Evolutionary conservation across 2,888 invertebrate genomes (phyloP), one percentile per base, ranked within the genome.

Genomic region (Trachelus tabidus): DNA sequence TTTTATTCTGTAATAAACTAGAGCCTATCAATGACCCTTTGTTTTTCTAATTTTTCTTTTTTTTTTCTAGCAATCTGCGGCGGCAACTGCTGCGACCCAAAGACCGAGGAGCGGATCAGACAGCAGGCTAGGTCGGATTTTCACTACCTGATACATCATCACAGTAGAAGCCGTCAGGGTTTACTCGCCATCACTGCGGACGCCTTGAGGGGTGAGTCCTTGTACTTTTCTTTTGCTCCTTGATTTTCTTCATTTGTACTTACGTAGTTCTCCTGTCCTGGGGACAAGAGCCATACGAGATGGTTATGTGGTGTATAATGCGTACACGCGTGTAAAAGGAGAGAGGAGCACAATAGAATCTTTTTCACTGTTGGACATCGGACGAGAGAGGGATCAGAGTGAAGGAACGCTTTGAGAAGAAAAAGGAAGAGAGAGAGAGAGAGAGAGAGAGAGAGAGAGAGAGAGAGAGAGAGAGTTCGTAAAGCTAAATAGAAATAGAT

Each of bases 151-250:
- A 93, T 96, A 82, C 94, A 95, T 82, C 94, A 94, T 89, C 95
- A 96, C 84, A 95, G 96, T 79, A 93, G 94, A 87, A 95, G 95
- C 84, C 93, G 96, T 80, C 95, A 95, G 84, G 96, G 96, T 84
- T 93, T 96, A 80, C 93, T 97, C 83, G 94, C 95, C 82, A 94
- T 95, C 75, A 96, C 96, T 56, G 94, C 95, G 84, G 93, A 94
- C 86, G 94, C 95, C 80, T 93, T 97, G 86, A 95, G 95, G 94
- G 95, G 97, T 97, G 92, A 94, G 94, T 40, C 15, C 15, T 40
- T 40, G 40, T 37, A 37, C 4, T 37, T 37, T 37, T 40, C 15
- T 40, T 40, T 12, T 15, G 40, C 40, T 40, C 4, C 15, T 40
- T 40, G 12, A 40, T 82, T 79, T 78, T 80, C 23, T 15, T 69